Evolutionary conservation across 2,888 invertebrate species (phyloP).

Genomic region (Cosmia pyralina): DNA sequence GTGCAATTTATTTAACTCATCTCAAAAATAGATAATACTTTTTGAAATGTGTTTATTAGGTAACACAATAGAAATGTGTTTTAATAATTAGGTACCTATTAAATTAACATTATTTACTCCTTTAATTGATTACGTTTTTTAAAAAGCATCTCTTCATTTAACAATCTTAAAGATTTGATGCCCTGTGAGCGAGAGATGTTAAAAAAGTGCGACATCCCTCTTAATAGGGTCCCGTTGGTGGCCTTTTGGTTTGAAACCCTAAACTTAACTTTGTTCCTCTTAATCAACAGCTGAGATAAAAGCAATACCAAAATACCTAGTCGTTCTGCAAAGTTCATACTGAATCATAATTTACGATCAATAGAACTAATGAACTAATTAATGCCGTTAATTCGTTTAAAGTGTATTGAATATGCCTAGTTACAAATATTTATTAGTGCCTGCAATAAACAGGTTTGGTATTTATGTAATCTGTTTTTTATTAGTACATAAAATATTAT

Average conservation of each 20-base stretch:
- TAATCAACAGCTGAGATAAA: background rate
- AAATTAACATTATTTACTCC: no score
- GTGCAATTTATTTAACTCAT: no score
- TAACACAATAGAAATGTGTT: no score
- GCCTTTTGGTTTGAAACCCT: background rate
- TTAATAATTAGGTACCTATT: no score
- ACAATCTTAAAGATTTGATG: no score
- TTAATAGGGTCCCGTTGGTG: background rate
- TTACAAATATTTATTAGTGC: conserved; percentile 17
- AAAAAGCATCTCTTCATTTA: no score
- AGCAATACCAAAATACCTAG: background rate
- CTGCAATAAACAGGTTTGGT: conserved; percentile 6
- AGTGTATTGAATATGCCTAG: background rate
- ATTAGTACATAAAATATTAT: background rate
- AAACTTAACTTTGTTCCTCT: background rate
- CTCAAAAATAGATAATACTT: no score
- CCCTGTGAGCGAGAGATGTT: no score
- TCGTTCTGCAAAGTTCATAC: background rate
- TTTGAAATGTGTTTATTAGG: no score
- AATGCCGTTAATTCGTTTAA: background rate
- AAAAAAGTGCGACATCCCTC: no score
- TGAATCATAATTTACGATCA: background rate
- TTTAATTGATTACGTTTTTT: no score
- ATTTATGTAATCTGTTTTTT: conserved; percentile 4
- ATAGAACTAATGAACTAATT: no score